Conservation (phyloP, 30 jellyfish, hydroid and myxozoan species). For the Aurelia sp. region DNA sequence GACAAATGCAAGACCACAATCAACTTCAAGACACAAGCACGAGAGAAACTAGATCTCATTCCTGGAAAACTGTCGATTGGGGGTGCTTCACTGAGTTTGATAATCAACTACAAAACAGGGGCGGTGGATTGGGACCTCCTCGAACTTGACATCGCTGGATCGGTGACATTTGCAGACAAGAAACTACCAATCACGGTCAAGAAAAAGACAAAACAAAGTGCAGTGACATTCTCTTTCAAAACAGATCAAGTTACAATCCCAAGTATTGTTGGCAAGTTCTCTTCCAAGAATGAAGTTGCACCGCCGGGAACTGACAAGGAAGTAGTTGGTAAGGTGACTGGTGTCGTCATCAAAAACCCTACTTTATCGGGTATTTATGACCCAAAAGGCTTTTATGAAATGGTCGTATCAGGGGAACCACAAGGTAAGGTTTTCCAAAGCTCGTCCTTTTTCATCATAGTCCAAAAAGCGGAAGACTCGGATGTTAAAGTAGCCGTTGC, state of each 20-base stretch:
- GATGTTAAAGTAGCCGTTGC: conserved; percentile 48
- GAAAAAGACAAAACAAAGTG: conserved; percentile 54
- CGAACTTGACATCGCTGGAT: conserved; percentile 35
- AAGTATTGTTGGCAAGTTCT: conserved; percentile 17
- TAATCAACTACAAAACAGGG: conserved; percentile 63
- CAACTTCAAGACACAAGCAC: conserved; percentile 30
- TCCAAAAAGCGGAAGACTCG: conserved; percentile 67
- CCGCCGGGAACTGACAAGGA: conserved; percentile 31
- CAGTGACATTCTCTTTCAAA: conserved; percentile 46
- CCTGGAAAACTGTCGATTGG: conserved; percentile 67
- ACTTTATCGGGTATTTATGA: conserved; percentile 59
- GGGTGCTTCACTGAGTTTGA: conserved; percentile 42
- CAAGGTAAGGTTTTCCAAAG: conserved; percentile 55
- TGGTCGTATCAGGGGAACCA: conserved; percentile 67
- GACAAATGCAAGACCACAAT: conserved; percentile 68
- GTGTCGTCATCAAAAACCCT: conserved; percentile 38
- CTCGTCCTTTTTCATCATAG: conserved; percentile 42
- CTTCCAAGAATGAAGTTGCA: conserved; percentile 29
- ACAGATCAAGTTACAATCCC: conserved; percentile 52
- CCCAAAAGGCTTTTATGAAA: conserved; percentile 70
- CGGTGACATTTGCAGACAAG: conserved; percentile 41
- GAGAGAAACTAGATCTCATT: conserved; percentile 61
- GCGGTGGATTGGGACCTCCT: conserved; percentile 70
- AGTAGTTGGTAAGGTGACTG: conserved; percentile 47
- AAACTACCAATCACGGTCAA: conserved; percentile 28